These are phyloP conservation scores for Pachycephala philippinensis DNA, from an alignment of 2,113 vertebrate species.

Conservation along the genomic window DNA sequence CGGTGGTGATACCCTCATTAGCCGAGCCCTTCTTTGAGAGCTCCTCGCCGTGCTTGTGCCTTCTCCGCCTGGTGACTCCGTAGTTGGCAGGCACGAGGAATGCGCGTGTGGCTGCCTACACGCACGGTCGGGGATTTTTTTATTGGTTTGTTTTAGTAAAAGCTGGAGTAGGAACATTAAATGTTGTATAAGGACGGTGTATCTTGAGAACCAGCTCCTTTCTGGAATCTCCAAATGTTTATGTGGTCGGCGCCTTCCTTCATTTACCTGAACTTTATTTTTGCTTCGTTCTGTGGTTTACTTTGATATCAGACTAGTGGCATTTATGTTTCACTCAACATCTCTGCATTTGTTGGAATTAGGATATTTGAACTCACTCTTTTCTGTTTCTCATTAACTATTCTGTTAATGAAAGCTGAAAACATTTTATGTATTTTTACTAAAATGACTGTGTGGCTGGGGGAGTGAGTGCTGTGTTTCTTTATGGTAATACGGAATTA, in stretches of 20 bases:
- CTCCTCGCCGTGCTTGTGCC: neutral
- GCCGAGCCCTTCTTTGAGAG: neutral
- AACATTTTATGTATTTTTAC: slow-evolving; percentile 15
- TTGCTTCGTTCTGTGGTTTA: slow-evolving; percentile 19
- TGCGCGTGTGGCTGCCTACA: neutral
- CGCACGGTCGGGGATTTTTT: neutral
- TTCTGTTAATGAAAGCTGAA: slow-evolving; percentile 8
- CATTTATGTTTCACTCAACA: slow-evolving; percentile 8
- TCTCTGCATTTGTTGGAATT: neutral
- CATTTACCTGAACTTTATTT: neutral
- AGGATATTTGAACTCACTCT: neutral
- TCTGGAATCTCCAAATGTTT: neutral
- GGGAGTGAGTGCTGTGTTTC: neutral
- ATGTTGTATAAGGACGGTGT: neutral
- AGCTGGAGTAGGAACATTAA: neutral
- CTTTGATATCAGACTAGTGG: slow-evolving; percentile 21
- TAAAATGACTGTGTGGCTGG: slow-evolving; percentile 9
- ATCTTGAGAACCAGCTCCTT: neutral
- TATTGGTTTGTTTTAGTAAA: slow-evolving; percentile 19
- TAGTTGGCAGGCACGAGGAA: neutral
- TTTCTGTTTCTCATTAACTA: slow-evolving; percentile 19
- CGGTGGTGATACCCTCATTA: neutral
- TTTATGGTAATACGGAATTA: neutral
- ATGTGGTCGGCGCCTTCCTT: neutral
- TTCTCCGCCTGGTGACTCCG: neutral